Base-by-base conservation (phyloP, 2,888 invertebrate genomes). In the Nomada flava region DNA sequence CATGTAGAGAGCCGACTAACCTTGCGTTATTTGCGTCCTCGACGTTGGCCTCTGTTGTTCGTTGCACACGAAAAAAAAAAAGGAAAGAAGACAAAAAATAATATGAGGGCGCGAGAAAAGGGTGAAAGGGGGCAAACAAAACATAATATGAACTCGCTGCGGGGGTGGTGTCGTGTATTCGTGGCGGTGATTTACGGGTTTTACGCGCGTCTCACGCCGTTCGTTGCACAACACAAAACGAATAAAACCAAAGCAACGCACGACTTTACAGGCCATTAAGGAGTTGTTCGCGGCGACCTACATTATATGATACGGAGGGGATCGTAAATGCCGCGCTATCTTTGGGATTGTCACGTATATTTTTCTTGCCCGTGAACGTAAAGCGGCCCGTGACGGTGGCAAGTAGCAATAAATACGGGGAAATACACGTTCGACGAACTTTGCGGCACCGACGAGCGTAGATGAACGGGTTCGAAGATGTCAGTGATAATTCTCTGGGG, bases 21-120 rank as follows among this genome's bases (percentile, higher is more conserved):
- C 76, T 86, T 63, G 71, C 20, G 63, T 76, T 81, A 74, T 65
- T 76, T 53, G 44, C 64, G 74, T 65, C 74, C 62, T 75, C 70
- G 67, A 26, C 57, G 75, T 60, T 57, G 63, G 57, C 26, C 59
- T 76, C 23, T 26, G 26, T 29, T 36, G 64, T 42, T 77, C 44
- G 44, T 23, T 53, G 63, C 20, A 11, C 3, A 36, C 26, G 44
- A 26, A 57, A 63, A 52, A 68, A 68, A 20, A 5, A 18, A 11
- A 11, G n/a, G 55, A 1, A 13, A 65, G 29, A 11, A 15, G 26
- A 26, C 2, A 23, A 10, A n/a, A 26, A 5, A 9, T 13, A 7
- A 5, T 36, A 36, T 7, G 36, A 36, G 1, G n/a, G 9, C 18
- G n/a, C 42, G 62, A 44, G 11, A 5, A 42, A 5, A 20, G 29